Conservation (phyloP, 2,797 vertebrate species). For the Poeciliopsis turneri region DNA sequence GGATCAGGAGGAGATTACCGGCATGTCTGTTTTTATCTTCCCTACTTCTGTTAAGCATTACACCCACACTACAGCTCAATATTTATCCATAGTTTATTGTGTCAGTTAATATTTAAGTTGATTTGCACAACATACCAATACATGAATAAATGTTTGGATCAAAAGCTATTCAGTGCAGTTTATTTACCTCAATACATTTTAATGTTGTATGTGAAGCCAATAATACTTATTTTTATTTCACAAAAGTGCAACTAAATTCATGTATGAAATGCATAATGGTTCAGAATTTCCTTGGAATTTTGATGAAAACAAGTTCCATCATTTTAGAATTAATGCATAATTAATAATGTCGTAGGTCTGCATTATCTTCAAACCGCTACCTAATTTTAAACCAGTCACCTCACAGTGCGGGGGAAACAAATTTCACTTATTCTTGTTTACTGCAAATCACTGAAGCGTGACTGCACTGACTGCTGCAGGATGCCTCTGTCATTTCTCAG, state of each 20-base stretch:
- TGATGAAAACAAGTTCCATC: neutral
- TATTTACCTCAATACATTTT: neutral
- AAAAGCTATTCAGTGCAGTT: neutral
- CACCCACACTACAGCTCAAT: neutral
- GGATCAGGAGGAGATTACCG: neutral
- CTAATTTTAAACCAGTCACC: neutral
- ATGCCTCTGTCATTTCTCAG: slow-evolving; percentile 33
- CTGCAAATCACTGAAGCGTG: slow-evolving; percentile 18
- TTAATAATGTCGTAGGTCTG: neutral
- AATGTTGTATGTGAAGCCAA: neutral
- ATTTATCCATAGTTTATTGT: neutral
- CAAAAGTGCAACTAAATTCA: neutral
- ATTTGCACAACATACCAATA: neutral
- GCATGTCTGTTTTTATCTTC: neutral
- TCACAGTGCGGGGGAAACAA: neutral
- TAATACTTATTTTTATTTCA: neutral
- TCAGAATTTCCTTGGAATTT: neutral
- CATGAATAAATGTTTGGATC: neutral
- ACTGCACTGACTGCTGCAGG: slow-evolving; percentile 20
- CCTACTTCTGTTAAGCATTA: neutral
- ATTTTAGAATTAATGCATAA: neutral
- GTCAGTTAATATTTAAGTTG: neutral
- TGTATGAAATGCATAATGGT: neutral
- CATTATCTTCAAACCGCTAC: neutral
- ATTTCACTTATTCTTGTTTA: slow-evolving; percentile 16